Base-by-base conservation (phyloP, 2,888 invertebrate species). In the Platycnemis pennipes region DNA sequence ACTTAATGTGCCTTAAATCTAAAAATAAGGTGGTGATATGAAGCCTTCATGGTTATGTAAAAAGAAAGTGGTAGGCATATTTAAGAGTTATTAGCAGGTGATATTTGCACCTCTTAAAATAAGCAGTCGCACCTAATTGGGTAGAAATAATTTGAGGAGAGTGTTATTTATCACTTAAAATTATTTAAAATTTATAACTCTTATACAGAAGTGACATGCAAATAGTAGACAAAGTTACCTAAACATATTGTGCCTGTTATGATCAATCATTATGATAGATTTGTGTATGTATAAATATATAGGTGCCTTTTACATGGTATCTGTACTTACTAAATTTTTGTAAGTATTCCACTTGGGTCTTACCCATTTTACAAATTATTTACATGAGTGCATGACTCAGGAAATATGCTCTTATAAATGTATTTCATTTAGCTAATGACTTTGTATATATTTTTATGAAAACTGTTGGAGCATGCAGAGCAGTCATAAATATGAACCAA, bases 281-380 rank as follows among this genome's bases (percentile, higher is more conserved):
- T 42, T n/a, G 19, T 63, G 13, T 63, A 63, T 13, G 45, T 26
- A 37, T 44, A 22, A 63, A 16, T 42, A 26, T 8, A 91, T 63
- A 63, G 91, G 44, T 91, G 91, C 63, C 63, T 91, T 63, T 91
- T 91, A 44, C 91, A 63, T 63, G 56, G 44, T 37, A 91, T 91
- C 44, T 56, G 91, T 91, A 91, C 91, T 91, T 91, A 91, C 91
- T 63, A 63, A 63, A 91, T 56, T 91, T 89, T 91, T 91, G 91
- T 91, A 91, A 91, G 91, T 91, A 69, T 91, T 63, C 63, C 63
- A 69, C 26, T 26, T 44, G 56, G 91, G 63, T 91, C 56, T 63
- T 26, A 91, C 63, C 91, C 63, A 63, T 91, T 91, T 44, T 91
- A 91, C 63, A 44, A 91, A 37, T 69, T 63, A 91, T 91, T 69